Base-by-base conservation (phyloP, 2,797 vertebrate species). In the Eulemur mongoz region DNA sequence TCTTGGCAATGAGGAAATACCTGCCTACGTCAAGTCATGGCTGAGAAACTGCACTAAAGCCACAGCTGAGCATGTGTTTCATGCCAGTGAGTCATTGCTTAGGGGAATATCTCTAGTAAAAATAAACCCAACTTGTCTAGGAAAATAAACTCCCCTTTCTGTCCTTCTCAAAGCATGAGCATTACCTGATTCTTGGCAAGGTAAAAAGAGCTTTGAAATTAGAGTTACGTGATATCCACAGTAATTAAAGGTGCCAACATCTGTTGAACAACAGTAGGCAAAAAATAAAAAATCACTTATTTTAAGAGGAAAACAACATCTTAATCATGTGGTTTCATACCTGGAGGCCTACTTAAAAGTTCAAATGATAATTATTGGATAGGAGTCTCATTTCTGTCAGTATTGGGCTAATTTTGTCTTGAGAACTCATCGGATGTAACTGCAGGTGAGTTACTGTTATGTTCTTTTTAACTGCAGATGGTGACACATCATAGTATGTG, bases 191-290 rank as follows among this genome's bases (percentile, higher is more conserved):
- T 93, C 63, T 70, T 81, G 22, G 78, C 40, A 65, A 59, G 95
- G 10, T 40, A 5, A 76, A 91, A 96, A 78, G 70, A 92, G 18
- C 20, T 80, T 90, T 95, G 61, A 89, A 92, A 63, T 89, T 91
- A 83, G 72, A 94, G 92, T 93, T 84, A 83, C 52, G 23, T 75
- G 67, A 65, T 15, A 90, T 23, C 57, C 15, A 57, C 7, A 80
- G n/a, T 63, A 92, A 87, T 95, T 94, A 89, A 92, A 90, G 35
- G 17, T 92, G 7, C 69, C 43, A 69, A 13, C 27, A 40, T 93
- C 48, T 97, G 81, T 91, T 94, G 67, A 91, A 69, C 23, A 90
- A 84, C 43, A 38, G 35, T 65, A 79, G 22, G 17, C 20, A 17
- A 57, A 35, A 57, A 52, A 54, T 40, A 32, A 52, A 57, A 17